Conservation (phyloP, 2,888 invertebrate genomes). For the Teleogryllus oceanicus region DNA sequence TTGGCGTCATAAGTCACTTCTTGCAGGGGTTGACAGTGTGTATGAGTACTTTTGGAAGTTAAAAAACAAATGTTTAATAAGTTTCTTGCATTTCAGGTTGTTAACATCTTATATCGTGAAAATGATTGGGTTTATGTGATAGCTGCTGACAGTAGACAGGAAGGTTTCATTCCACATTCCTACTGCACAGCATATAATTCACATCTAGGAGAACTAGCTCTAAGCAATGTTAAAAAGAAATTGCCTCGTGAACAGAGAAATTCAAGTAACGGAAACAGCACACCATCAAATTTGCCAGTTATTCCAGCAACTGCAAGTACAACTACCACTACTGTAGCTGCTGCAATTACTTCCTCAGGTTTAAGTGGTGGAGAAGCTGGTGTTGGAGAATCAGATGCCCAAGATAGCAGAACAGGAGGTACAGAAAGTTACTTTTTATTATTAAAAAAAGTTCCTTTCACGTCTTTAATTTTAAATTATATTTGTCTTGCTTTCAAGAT, state of each 20-base stretch:
- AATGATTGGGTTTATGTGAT: slow-evolving; percentile 98
- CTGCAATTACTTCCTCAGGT: slow-evolving; percentile 20
- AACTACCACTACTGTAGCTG: slow-evolving; percentile 18
- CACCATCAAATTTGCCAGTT: background rate
- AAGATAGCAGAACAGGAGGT: slow-evolving; percentile 30
- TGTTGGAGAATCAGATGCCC: slow-evolving; percentile 28
- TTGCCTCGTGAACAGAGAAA: slow-evolving; percentile 62
- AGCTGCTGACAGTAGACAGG: slow-evolving; percentile 80
- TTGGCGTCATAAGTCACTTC: too few relatives aligned
- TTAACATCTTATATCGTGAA: slow-evolving; percentile 90
- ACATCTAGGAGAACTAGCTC: slow-evolving; percentile 71
- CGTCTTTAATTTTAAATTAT: too few relatives aligned
- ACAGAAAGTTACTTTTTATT: too few relatives aligned
- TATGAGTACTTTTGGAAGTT: too few relatives aligned
- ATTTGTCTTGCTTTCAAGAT: too few relatives aligned
- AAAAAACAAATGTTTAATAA: background rate
- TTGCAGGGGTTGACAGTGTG: too few relatives aligned
- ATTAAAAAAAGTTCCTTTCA: too few relatives aligned
- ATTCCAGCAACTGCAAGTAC: background rate
- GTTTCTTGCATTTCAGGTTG: slow-evolving; percentile 56
- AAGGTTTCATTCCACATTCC: slow-evolving; percentile 92
- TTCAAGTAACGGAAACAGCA: slow-evolving; percentile 21
- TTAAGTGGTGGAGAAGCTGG: slow-evolving; percentile 28
- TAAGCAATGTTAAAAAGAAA: slow-evolving; percentile 74
- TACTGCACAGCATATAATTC: slow-evolving; percentile 83